Conservation (phyloP, 2,113 vertebrate genomes). For the Mastomys natalensis region DNA sequence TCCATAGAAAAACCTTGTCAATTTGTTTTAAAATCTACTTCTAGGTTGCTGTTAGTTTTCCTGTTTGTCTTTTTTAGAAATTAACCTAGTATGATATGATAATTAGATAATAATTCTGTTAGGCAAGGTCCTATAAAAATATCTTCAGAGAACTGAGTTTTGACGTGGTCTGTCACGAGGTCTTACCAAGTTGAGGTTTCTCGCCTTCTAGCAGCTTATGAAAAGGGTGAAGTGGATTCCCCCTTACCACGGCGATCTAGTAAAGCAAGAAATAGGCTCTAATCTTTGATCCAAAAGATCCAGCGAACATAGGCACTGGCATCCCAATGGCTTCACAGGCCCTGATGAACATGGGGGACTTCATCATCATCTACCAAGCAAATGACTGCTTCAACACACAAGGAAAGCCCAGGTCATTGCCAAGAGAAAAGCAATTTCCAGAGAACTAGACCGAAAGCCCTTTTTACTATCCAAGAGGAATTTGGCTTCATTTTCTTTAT, state of each 20-base stretch:
- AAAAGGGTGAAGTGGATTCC: background rate
- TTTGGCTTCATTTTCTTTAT: background rate
- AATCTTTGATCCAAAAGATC: background rate
- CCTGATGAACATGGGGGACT: background rate
- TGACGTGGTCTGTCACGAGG: background rate
- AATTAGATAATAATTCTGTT: background rate
- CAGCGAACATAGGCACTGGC: background rate
- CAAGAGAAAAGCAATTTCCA: conserved; percentile 26
- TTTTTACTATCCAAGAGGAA: background rate
- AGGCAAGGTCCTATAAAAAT: background rate
- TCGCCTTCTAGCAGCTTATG: background rate
- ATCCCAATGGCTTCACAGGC: background rate
- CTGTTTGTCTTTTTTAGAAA: background rate
- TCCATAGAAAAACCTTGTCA: background rate
- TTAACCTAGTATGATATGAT: background rate
- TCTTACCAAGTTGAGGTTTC: background rate
- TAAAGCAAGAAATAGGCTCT: background rate
- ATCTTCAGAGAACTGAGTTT: background rate
- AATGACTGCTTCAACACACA: background rate
- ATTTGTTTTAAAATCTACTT: background rate
- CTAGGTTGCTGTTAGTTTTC: background rate
- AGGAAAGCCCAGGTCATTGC: background rate
- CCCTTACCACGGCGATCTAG: background rate
- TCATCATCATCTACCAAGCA: background rate
- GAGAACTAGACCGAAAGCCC: background rate